Conservation (phyloP, 2,113 vertebrate species). For the Thinocorus orbignyianus region DNA sequence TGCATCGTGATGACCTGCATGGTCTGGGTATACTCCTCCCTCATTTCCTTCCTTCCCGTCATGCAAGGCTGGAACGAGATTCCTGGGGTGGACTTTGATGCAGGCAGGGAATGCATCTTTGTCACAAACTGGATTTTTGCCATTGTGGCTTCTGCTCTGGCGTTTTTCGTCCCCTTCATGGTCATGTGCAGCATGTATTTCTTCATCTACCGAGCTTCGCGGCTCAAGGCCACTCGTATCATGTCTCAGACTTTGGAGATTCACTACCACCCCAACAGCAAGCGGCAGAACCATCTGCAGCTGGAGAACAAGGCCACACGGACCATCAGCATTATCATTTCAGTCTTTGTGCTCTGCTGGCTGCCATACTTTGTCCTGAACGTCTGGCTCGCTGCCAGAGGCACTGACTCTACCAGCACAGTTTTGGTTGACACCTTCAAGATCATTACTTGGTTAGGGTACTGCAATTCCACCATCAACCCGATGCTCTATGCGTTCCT, state of each 20-base stretch:
- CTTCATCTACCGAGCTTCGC: slow-evolving; percentile 75
- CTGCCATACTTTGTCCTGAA: slow-evolving; percentile 89
- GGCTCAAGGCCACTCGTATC: slow-evolving; percentile 73
- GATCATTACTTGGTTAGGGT: slow-evolving; percentile 75
- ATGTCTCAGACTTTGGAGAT: slow-evolving; percentile 72
- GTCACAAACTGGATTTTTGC: slow-evolving; percentile 79
- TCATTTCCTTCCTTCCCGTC: slow-evolving; percentile 75
- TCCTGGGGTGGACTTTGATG: slow-evolving; percentile 65
- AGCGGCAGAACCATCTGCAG: slow-evolving; percentile 74
- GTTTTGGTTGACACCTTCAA: slow-evolving; percentile 65
- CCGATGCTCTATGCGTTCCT: slow-evolving; percentile 75
- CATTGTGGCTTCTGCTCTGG: slow-evolving; percentile 73
- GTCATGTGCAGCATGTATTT: slow-evolving; percentile 79
- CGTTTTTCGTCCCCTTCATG: slow-evolving; percentile 71
- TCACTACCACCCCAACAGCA: slow-evolving; percentile 77
- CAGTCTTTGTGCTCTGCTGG: slow-evolving; percentile 88
- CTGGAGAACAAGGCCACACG: slow-evolving; percentile 80
- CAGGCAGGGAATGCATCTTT: slow-evolving; percentile 68
- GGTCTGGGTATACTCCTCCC: slow-evolving; percentile 75
- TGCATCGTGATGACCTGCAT: slow-evolving; percentile 73
- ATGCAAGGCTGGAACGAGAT: slow-evolving; percentile 80
- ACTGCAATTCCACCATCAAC: slow-evolving; percentile 77
- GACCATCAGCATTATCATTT: slow-evolving; percentile 83
- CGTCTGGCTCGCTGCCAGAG: slow-evolving; percentile 78
- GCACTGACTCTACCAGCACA: slow-evolving; percentile 61